Evolutionary conservation across 2,113 vertebrate species (phyloP).

Genomic region (Mormyrus lacerda): DNA sequence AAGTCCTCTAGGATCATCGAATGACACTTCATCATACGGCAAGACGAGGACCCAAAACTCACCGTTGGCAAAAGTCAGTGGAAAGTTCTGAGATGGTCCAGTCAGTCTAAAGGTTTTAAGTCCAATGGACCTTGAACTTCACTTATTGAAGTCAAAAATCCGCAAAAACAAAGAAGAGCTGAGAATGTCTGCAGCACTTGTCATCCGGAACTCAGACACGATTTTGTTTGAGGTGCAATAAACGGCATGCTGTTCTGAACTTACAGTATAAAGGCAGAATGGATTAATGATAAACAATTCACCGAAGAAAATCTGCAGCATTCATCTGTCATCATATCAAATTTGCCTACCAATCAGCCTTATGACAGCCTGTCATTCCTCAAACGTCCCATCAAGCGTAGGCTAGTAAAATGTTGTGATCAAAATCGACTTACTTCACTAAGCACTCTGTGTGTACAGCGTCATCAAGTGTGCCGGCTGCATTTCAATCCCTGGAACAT

Average conservation of each 20-base stretch:
- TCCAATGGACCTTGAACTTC: neutral
- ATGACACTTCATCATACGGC: neutral
- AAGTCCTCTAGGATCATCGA: neutral
- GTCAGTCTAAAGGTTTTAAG: neutral
- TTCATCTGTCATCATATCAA: neutral
- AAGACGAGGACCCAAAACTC: neutral
- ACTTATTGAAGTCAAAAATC: neutral
- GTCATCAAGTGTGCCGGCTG: neutral
- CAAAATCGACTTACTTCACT: neutral
- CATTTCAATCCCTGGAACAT: neutral
- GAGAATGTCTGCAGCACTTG: neutral
- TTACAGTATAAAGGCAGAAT: neutral
- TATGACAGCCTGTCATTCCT: neutral
- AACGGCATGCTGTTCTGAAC: neutral
- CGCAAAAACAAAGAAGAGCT: neutral
- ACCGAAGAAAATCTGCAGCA: neutral
- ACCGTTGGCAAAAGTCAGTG: neutral
- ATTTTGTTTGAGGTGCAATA: neutral
- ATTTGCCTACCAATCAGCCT: neutral
- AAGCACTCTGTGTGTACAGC: neutral
- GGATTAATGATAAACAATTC: neutral
- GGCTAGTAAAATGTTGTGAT: slow-evolving; percentile 2
- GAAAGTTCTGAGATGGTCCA: neutral
- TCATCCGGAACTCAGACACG: neutral
- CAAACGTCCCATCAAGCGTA: neutral